Conservation (phyloP, 1,140 invertebrate species). For the Hypothenemus hampei region DNA sequence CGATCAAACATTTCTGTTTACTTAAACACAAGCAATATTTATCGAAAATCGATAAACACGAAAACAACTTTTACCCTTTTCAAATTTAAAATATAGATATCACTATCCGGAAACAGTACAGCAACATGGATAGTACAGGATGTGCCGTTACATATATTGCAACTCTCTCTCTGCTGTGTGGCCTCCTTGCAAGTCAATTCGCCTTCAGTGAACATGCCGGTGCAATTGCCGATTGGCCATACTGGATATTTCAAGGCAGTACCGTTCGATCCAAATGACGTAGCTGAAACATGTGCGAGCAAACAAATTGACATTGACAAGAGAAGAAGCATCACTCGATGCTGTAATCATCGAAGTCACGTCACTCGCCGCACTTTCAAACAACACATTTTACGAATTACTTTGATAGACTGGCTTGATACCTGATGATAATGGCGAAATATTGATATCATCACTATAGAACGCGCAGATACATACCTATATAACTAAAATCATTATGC, state of each 20-base stretch:
- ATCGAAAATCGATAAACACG: neutral
- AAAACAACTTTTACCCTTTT: conserved; percentile 32
- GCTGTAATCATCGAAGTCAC: conserved; percentile 12
- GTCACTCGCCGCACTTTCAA: conserved; percentile 24
- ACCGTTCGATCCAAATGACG: conserved; percentile 18
- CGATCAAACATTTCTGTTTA: conserved; percentile 1
- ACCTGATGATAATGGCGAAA: conserved; percentile 34
- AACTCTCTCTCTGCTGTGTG: conserved; percentile 2
- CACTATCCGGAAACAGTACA: conserved; percentile 33
- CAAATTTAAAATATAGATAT: conserved; percentile 36
- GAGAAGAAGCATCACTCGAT: conserved; percentile 24
- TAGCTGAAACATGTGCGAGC: conserved; percentile 11
- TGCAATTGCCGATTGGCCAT: conserved; percentile 20
- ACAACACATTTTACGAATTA: conserved; percentile 31
- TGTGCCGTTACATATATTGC: conserved; percentile 16
- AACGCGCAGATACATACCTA: conserved; percentile 23
- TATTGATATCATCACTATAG: conserved; percentile 34
- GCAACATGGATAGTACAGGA: conserved; percentile 33
- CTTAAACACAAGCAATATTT: no score
- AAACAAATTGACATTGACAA: conserved; percentile 15
- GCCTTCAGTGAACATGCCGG: conserved; percentile 1
- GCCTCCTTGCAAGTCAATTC: neutral
- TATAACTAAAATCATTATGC: conserved; percentile 21
- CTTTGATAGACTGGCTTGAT: conserved; percentile 31
- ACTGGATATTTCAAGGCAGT: conserved; percentile 3